Evolutionary conservation across 2,888 invertebrate genomes (phyloP), one percentile per base, ranked within the genome.

Genomic region (Morpho helenor): DNA sequence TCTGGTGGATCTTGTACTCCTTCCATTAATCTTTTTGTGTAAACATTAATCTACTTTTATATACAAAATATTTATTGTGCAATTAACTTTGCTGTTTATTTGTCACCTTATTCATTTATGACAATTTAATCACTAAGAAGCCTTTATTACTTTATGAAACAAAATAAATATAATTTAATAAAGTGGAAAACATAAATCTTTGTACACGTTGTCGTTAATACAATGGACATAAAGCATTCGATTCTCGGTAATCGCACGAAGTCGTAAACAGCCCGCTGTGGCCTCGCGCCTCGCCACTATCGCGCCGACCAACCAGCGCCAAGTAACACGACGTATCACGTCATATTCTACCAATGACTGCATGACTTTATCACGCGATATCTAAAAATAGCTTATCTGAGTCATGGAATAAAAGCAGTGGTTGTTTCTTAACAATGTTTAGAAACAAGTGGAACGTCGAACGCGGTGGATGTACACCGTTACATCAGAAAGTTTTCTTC

Each of bases 321-420:
- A 56, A 66, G 73, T 66, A 62, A 68, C 69, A 58, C 66, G 67
- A 65, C 49, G 66, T 74, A 81, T 92, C 90, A 85, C 93, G 93
- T 82, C 91, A 93, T 82, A 67, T 70, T 22, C 65, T 64, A 68
- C 95, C 94, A 95, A 95, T 94, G 67, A 72, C 59, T 68, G 57
- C 2, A 49, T 70, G 52, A 7, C 22, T 64, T 76, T 75, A 87
- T 95, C 94, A 94, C 94, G 93, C 91, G 90, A 93, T 84, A 72
- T 85, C 92, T 92, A 93, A 92, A 92, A 93, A 92, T 93, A 93
- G 91, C 83, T 79, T 78, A 82, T 85, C 92, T 94, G 93, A 93
- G 93, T 93, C 94, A 93, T 73, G 88, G 87, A 89, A 92, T 93
- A 93, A 91, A 93, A 92, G 92, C 91, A 87, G 84, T 87, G 91